Base-by-base conservation (phyloP, 2,113 vertebrate species). In the Oryzias celebensis region DNA sequence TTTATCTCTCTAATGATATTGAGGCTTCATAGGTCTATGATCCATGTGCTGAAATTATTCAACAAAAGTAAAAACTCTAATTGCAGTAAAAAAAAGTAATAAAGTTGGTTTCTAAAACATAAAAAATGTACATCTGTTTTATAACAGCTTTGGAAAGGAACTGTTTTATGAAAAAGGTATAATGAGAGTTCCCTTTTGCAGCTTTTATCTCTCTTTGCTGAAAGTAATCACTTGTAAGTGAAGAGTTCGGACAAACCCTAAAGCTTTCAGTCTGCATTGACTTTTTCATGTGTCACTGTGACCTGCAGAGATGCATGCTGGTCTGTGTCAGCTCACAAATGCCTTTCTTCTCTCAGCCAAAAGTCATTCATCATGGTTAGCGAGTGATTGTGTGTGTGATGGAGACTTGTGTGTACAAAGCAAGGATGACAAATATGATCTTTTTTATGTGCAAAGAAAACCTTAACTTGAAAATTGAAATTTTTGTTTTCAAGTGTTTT, bases 271-370 rank as follows among this genome's bases (percentile, higher is more conserved):
- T 7, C 17, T 53, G 50, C 3, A 3, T 52, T 62, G 63, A 43
- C 24, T 36, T 36, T 36, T 36, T 52, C 65, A 48, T 1, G 28
- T 77, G 85, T 89, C 85, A 84, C 36, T 1, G 43, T 78, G 84
- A 87, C 87, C 84, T 59, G 73, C 75, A 60, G 2, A 68, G 44
- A 61, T 60, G 51, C 48, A n/a, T 15, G 31, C 61, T 47, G 58
- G 62, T 71, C 80, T 70, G 65, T 26, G 59, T 76, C 64, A 46
- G 48, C 64, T 80, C 67, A 69, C 68, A 75, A 66, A 84, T 74
- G 63, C 61, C 65, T 77, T 62, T 69, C 65, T 61, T 43, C 62
- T 74, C 63, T 0, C 44, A 79, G 80, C 82, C 82, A 77, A 59
- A 66, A 61, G 41, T 15, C 81, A 80, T 87, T 71, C 62, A 54